Evolutionary conservation across 2,888 invertebrate species (phyloP).

Genomic region (Andrena marginata): DNA sequence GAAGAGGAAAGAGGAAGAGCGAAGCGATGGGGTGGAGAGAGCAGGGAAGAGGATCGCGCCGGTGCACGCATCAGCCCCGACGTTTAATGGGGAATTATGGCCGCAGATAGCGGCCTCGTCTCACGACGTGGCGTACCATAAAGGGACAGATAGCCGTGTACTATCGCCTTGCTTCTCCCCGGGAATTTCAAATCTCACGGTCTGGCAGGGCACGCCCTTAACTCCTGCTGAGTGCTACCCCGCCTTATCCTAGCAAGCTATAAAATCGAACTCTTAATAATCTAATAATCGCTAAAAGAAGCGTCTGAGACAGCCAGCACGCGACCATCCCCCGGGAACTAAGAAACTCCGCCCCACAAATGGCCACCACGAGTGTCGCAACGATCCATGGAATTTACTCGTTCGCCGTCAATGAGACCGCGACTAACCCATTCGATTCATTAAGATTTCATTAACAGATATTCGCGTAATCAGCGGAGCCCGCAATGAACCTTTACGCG

Average conservation of each 20-base stretch:
- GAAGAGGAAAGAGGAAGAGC: constrained; percentile 28
- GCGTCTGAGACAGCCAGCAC: not conserved
- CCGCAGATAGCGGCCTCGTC: constrained; percentile 62
- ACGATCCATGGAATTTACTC: not conserved
- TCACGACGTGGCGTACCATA: constrained; percentile 52
- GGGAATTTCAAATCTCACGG: constrained; percentile 57
- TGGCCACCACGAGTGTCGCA: not conserved
- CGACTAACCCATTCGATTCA: constrained; percentile 38
- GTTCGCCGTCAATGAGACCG: not conserved
- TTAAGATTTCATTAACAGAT: constrained; percentile 52
- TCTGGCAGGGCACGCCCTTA: not conserved
- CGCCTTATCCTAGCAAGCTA: not conserved
- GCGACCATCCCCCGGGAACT: not conserved
- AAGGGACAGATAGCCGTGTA: constrained; percentile 58
- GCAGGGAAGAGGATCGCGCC: constrained; percentile 12
- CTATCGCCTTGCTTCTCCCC: constrained; percentile 44
- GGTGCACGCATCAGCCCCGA: constrained; percentile 64
- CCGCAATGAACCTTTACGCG: not conserved
- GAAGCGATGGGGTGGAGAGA: not conserved
- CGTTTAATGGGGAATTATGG: constrained; percentile 82
- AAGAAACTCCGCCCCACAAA: too few species aligned
- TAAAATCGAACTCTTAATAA: not conserved
- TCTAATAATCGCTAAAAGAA: not conserved
- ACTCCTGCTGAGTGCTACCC: not conserved
- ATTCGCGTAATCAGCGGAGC: constrained; percentile 31